Evolutionary conservation across 2,888 invertebrate species (phyloP).

Genomic region (Chymomyza fuscimana): DNA sequence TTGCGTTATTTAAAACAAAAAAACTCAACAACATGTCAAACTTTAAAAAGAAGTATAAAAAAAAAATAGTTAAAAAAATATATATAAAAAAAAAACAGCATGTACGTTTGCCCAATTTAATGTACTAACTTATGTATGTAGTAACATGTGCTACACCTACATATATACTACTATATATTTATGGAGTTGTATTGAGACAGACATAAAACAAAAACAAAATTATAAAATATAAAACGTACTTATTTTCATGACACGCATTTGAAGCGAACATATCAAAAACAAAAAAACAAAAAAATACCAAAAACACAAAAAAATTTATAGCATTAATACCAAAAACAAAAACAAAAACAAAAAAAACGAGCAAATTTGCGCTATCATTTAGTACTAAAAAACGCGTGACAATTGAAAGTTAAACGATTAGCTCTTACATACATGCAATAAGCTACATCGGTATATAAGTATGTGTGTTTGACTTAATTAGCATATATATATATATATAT

Average conservation of each 20-base stretch:
- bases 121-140: slow-evolving; percentile 35
- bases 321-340: slow-evolving; percentile 17
- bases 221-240: slow-evolving; percentile 2
- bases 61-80: slow-evolving; percentile 15
- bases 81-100: slow-evolving; percentile 19
- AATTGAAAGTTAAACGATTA: slow-evolving; percentile 42
- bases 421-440: slow-evolving; percentile 22
- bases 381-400: slow-evolving; percentile 27
- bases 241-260: slow-evolving; percentile 67
- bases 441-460: neutral
- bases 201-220: slow-evolving; percentile 14
- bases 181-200: slow-evolving; percentile 51
- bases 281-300: slow-evolving; percentile 23
- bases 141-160: slow-evolving; percentile 54
- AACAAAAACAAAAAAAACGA: slow-evolving; percentile 15
- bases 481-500: neutral
- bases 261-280: slow-evolving; percentile 68
- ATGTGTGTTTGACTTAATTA: neutral
- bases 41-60: neutral
- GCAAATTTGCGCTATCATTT: slow-evolving; percentile 32
- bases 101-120: slow-evolving; percentile 47
- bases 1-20: slow-evolving; percentile 40
- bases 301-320: slow-evolving; percentile 17
- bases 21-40: slow-evolving; percentile 9
- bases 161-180: slow-evolving; percentile 47